These are phyloP conservation scores for Halesus radiatus DNA, from an alignment of 1,140 invertebrate genomes.

Conservation along the genomic window DNA sequence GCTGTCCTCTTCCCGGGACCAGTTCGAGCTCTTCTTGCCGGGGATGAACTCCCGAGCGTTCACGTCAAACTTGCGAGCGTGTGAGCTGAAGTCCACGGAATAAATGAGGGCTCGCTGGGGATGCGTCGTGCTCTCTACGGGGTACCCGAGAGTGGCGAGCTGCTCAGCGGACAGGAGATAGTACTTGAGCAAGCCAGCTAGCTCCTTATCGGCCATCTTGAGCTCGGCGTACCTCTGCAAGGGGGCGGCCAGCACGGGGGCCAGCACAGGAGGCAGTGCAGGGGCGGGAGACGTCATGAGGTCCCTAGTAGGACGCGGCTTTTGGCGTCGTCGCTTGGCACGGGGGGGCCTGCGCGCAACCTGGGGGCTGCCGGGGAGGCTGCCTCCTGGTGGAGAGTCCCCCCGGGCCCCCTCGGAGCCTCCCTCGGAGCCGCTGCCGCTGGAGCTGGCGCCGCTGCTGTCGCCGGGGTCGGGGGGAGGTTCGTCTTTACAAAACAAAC, in stretches of 20 bases:
- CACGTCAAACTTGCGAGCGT: constrained; percentile 66
- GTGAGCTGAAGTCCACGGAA: constrained; percentile 68
- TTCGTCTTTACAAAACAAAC: constrained; percentile 56
- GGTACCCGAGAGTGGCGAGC: constrained; percentile 80
- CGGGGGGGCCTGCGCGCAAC: constrained; percentile 59
- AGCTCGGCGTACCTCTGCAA: constrained; percentile 59
- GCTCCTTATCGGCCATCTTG: constrained; percentile 61
- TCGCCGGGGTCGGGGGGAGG: constrained; percentile 58
- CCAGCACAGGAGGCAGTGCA: constrained; percentile 59
- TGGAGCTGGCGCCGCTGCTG: constrained; percentile 66
- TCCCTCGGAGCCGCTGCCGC: constrained; percentile 67
- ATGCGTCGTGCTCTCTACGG: constrained; percentile 74
- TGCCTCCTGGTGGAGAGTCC: constrained; percentile 63
- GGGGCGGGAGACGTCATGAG: constrained; percentile 56
- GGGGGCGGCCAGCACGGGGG: constrained; percentile 62
- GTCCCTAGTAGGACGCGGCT: constrained; percentile 36
- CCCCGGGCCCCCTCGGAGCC: constrained; percentile 62
- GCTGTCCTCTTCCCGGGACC: constrained; percentile 66
- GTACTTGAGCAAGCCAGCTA: constrained; percentile 63
- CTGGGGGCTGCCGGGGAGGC: constrained; percentile 64
- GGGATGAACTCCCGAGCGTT: constrained; percentile 79
- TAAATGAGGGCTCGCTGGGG: constrained; percentile 76
- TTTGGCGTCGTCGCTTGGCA: constrained; percentile 61
- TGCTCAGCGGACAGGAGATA: constrained; percentile 78
- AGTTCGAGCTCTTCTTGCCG: constrained; percentile 41